phyloP scores from a whole-genome alignment of 2,797 vertebrate genomes.

The Melanotaenia pygmaea region DNA sequence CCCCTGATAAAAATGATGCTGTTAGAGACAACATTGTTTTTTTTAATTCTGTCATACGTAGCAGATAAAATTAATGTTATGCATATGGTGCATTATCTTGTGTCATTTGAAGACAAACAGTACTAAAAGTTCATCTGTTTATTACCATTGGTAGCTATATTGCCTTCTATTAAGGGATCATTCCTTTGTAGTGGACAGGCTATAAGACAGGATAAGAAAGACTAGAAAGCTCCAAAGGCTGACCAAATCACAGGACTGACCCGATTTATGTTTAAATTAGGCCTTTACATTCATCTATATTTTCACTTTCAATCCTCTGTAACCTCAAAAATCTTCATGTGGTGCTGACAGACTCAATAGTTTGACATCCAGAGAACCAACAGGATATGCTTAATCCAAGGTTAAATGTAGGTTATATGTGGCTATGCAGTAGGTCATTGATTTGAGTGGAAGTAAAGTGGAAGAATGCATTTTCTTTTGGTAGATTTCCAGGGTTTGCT shows the following conservation, averaged over 20 bases:
- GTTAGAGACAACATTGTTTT: not conserved
- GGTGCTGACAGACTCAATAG: not conserved
- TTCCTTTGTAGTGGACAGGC: not conserved
- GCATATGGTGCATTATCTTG: not conserved
- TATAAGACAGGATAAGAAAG: not conserved
- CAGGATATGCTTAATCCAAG: conserved; percentile 42
- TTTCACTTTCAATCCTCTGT: not conserved
- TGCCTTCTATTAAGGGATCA: not conserved
- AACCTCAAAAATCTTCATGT: not conserved
- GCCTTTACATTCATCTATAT: not conserved
- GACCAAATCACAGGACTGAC: not conserved
- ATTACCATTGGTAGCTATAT: not conserved
- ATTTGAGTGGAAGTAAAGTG: conserved; percentile 14
- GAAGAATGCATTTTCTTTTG: conserved; percentile 32
- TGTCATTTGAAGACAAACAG: not conserved
- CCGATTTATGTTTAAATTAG: not conserved
- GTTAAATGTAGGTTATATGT: conserved; percentile 44
- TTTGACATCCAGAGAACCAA: conserved; percentile 25
- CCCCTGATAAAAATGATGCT: too few species aligned
- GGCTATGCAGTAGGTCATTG: conserved; percentile 4
- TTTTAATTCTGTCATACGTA: not conserved
- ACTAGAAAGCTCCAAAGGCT: not conserved
- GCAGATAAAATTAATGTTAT: not conserved
- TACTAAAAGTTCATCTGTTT: not conserved
- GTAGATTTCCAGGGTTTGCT: conserved; percentile 39